These are phyloP conservation scores for Stramonita haemastoma DNA, from an alignment of 2,888 invertebrate genomes.

Conservation along the genomic window DNA sequence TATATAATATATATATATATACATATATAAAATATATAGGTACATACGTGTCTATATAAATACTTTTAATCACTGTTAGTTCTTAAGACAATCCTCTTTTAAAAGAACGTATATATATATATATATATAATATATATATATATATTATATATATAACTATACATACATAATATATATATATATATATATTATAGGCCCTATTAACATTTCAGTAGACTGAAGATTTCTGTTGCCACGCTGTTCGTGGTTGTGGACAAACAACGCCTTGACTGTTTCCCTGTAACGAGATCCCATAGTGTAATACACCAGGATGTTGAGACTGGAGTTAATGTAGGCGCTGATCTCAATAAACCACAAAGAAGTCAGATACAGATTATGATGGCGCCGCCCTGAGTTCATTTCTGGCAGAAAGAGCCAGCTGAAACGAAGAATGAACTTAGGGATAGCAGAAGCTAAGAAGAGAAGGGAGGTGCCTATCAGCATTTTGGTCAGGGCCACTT, in stretches of 20 bases:
- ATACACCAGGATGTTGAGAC: neutral
- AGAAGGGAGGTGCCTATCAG: neutral
- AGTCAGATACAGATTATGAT: constrained; percentile 1
- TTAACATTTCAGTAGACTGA: neutral
- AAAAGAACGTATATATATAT: neutral
- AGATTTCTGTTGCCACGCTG: neutral
- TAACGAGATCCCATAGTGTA: neutral
- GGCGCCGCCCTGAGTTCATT: neutral
- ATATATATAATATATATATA: neutral
- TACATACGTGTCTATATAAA: neutral
- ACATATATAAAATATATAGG: neutral
- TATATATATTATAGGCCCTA: neutral
- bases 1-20: neutral
- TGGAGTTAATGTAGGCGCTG: neutral
- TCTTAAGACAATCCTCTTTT: no score
- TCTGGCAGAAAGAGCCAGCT: neutral
- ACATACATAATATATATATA: neutral
- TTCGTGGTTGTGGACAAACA: neutral
- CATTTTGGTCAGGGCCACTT: constrained; percentile 17
- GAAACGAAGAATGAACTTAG: neutral
- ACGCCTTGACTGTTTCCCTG: neutral
- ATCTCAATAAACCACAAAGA: neutral
- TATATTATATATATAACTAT: neutral
- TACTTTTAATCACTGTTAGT: neutral
- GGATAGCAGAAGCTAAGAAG: neutral